These are phyloP conservation scores for Dipodomys spectabilis DNA, from an alignment of 2,113 vertebrate genomes.

Conservation along the genomic window DNA sequence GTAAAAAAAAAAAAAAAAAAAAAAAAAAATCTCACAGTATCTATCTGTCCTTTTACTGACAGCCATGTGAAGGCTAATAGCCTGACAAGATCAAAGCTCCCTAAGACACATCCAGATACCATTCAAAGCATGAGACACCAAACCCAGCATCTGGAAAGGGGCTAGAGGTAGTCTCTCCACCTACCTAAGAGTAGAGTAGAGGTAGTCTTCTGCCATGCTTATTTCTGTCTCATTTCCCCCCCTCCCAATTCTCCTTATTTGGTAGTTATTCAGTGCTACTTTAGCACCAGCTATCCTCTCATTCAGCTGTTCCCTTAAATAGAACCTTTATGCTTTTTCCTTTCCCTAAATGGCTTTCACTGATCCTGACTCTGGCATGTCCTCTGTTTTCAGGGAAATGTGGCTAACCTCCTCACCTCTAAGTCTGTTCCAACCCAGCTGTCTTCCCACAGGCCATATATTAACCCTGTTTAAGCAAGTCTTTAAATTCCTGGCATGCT, in stretches of 20 bases:
- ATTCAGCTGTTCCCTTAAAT: conserved; percentile 56
- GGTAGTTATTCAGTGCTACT: not conserved
- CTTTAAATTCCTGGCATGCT: conserved; percentile 74
- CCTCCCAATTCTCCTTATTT: not conserved
- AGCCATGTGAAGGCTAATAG: not conserved
- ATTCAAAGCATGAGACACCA: not conserved
- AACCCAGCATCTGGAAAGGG: not conserved
- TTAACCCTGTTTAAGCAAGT: conserved; percentile 73
- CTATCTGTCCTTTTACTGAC: not conserved
- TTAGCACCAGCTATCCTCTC: conserved; percentile 34
- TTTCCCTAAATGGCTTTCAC: conserved; percentile 65
- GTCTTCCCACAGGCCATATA: conserved; percentile 69
- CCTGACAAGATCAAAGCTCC: not conserved
- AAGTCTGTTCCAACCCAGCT: conserved; percentile 67
- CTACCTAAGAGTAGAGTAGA: not conserved
- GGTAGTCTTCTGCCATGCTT: not conserved
- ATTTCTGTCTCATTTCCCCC: not conserved
- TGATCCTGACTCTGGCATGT: not conserved
- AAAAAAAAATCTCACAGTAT: not conserved
- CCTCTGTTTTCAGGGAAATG: conserved; percentile 67
- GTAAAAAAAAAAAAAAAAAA: not conserved
- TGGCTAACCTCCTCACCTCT: conserved; percentile 62
- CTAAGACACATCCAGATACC: not conserved
- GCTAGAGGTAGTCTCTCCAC: not conserved
- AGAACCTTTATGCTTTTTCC: conserved; percentile 57